Evolutionary conservation across 2,888 invertebrate genomes (phyloP).

Genomic region (Himalopsyche japonica): DNA sequence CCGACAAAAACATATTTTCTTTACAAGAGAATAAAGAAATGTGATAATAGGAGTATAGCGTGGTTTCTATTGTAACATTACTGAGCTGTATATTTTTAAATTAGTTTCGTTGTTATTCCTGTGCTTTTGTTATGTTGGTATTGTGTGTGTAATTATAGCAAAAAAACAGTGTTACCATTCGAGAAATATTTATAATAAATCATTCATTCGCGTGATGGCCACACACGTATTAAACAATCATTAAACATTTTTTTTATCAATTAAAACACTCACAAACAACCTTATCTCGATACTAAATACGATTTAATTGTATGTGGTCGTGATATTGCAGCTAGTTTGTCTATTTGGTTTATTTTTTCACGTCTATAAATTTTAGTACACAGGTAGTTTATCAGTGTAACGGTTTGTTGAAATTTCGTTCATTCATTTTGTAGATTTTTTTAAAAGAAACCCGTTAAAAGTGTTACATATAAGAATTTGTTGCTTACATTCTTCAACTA

Average conservation of each 20-base stretch:
- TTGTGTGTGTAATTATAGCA: background rate
- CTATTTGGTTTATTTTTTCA: background rate
- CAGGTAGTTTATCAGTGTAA: background rate
- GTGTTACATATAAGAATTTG: too few species aligned
- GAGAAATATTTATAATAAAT: background rate
- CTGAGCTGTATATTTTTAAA: background rate
- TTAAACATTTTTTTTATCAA: conserved; percentile 9
- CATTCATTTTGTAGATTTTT: too few species aligned
- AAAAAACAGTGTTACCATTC: background rate
- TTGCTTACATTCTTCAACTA: too few species aligned
- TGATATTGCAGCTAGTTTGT: background rate
- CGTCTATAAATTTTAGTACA: background rate
- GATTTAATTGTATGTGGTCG: background rate
- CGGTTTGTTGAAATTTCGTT: background rate
- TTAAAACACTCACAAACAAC: background rate
- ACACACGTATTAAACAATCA: conserved; percentile 18
- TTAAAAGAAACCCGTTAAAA: too few species aligned
- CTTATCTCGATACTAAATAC: background rate
- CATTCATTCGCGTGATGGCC: background rate
- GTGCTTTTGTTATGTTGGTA: background rate
- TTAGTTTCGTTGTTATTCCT: background rate
- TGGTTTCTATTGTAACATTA: background rate
- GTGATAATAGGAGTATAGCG: background rate
- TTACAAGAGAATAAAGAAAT: background rate
- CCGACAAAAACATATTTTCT: background rate